phyloP scores from a whole-genome alignment of 2,888 invertebrate species.

The Harmothoe impar region DNA sequence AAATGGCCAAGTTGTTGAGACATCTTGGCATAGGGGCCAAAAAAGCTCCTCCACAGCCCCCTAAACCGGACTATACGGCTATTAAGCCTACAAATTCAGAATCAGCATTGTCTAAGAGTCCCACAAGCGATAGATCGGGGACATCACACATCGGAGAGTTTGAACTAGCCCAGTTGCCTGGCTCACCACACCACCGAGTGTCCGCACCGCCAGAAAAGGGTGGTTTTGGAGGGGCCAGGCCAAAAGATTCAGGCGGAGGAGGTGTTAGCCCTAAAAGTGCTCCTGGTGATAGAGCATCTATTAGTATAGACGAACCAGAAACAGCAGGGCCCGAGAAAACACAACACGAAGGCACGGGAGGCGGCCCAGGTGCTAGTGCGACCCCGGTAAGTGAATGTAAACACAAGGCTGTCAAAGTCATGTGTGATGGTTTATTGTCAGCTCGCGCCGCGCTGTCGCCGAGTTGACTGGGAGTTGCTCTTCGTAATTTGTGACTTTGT shows the following conservation, averaged over 20 bases:
- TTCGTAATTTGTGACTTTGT: too few relatives aligned
- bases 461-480: neutral
- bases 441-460: neutral
- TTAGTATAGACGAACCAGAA: slow-evolving; percentile 58
- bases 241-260: slow-evolving; percentile 63
- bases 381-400: slow-evolving; percentile 62
- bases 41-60: slow-evolving; percentile 67
- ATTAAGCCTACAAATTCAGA: slow-evolving; percentile 70
- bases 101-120: slow-evolving; percentile 68
- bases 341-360: slow-evolving; percentile 8
- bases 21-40: slow-evolving; percentile 68
- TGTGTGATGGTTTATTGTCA: slow-evolving; percentile 47
- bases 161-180: slow-evolving; percentile 63
- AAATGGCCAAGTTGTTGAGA: slow-evolving; percentile 68
- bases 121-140: slow-evolving; percentile 67
- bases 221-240: slow-evolving; percentile 60
- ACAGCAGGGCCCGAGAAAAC: slow-evolving; percentile 40
- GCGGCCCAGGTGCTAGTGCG: slow-evolving; percentile 56
- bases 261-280: slow-evolving; percentile 61
- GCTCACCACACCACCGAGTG: slow-evolving; percentile 62
- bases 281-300: slow-evolving; percentile 57
- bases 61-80: slow-evolving; percentile 67
- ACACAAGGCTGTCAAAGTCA: slow-evolving; percentile 60
- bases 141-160: slow-evolving; percentile 66
- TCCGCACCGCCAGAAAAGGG: slow-evolving; percentile 49